Conservation (phyloP, 2,797 vertebrate genomes). For the Heterohyrax brucei region DNA sequence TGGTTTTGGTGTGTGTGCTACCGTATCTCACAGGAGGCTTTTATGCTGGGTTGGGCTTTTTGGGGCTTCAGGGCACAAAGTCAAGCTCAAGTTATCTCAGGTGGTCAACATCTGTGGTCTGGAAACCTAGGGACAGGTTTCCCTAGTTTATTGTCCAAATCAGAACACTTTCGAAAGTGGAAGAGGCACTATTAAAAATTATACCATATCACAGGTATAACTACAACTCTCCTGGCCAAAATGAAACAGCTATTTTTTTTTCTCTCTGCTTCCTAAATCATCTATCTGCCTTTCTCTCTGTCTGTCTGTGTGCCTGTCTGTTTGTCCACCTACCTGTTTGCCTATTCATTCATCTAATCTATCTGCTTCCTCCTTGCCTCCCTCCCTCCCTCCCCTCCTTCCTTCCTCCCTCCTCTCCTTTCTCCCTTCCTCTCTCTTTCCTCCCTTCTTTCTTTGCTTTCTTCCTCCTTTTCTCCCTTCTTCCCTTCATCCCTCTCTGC, state of each 20-base stretch:
- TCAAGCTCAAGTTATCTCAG: neutral
- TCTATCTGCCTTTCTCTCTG: too few species aligned
- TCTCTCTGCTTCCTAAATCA: neutral
- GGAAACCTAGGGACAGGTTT: neutral
- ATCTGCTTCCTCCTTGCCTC: too few species aligned
- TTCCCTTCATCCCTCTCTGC: neutral
- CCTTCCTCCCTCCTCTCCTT: too few species aligned
- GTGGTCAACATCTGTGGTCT: neutral
- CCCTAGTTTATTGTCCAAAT: neutral
- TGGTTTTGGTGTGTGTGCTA: rapidly evolving
- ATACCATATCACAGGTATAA: rapidly evolving
- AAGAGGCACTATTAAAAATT: neutral
- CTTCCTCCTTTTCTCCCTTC: neutral
- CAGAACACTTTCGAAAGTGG: neutral
- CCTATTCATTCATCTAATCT: too few species aligned
- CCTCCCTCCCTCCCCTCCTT: too few species aligned
- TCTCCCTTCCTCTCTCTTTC: neutral
- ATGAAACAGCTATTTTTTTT: neutral
- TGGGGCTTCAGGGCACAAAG: neutral
- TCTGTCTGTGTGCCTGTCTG: too few species aligned
- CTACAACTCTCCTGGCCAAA: rapidly evolving
- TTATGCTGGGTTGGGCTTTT: rapidly evolving
- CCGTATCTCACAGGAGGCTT: rapidly evolving
- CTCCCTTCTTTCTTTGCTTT: neutral
- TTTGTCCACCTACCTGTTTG: too few species aligned